Evolutionary conservation across 2,888 invertebrate species (phyloP).

Genomic region (Parascotia fuliginaria): DNA sequence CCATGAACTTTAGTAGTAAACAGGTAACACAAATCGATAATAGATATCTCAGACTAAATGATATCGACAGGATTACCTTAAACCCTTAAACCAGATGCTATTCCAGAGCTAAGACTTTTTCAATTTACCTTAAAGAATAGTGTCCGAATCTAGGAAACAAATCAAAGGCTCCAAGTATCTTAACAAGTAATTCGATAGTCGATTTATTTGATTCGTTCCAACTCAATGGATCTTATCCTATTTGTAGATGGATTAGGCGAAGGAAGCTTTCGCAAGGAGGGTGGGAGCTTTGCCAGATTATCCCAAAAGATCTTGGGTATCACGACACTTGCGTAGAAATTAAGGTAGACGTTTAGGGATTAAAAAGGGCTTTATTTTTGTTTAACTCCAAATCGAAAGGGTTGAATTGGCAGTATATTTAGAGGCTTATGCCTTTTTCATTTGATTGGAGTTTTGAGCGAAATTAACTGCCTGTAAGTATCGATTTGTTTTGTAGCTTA

Average conservation of each 20-base stretch:
- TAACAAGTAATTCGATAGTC: constrained; percentile 47
- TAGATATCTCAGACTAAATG: too few relatives aligned
- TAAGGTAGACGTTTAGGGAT: constrained; percentile 18
- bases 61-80: not conserved
- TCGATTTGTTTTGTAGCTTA: too few relatives aligned
- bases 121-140: constrained; percentile 36
- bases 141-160: constrained; percentile 36
- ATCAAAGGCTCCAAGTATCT: constrained; percentile 38
- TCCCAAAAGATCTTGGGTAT: constrained; percentile 29
- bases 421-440: not conserved
- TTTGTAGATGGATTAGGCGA: constrained; percentile 52
- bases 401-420: not conserved
- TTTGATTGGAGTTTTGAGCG: not conserved
- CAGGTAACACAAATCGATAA: too few relatives aligned
- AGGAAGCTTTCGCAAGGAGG: constrained; percentile 29
- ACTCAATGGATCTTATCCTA: constrained; percentile 46
- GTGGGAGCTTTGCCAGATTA: constrained; percentile 38
- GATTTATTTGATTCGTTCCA: constrained; percentile 45
- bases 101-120: constrained; percentile 7
- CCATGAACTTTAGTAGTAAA: too few relatives aligned
- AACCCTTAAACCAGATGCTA: not conserved
- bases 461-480: too few relatives aligned
- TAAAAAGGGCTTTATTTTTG: constrained; percentile 6
- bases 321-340: constrained; percentile 26
- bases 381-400: not conserved